A percentile compares a stretch with the other conserved stretches of the same genome.
Evolutionary conservation across 2,113 vertebrate species (phyloP).

Genomic region (Rallus limicola): DNA sequence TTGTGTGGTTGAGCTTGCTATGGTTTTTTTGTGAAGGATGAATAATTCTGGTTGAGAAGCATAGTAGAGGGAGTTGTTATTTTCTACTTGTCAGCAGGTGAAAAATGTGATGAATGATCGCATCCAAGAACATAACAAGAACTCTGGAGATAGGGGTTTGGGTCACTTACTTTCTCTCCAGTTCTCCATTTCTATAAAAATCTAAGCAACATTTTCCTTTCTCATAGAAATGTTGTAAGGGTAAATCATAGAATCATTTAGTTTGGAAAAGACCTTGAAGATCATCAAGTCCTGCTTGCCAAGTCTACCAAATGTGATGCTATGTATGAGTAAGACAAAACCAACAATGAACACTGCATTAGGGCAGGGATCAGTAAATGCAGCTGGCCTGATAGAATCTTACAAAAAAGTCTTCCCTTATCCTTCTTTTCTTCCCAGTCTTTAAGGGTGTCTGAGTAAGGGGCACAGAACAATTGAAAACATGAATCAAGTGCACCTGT

Average conservation of each 20-base stretch:
- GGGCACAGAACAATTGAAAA: not conserved
- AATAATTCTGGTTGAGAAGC: constrained; percentile 34
- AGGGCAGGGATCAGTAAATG: not conserved
- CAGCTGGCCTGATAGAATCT: not conserved
- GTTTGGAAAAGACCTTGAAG: no score
- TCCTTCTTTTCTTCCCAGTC: not conserved
- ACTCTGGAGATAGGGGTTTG: constrained; percentile 12
- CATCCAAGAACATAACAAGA: constrained; percentile 21
- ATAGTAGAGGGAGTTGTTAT: constrained; percentile 22
- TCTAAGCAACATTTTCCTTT: not conserved
- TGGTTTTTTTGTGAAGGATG: not conserved
- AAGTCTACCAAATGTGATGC: not conserved
- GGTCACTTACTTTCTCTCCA: not conserved
- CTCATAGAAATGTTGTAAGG: not conserved
- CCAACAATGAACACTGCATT: accelerated
- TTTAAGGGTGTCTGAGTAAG: not conserved
- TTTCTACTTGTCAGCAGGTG: constrained; percentile 8
- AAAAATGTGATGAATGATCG: constrained; percentile 21
- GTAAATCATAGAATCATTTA: not conserved
- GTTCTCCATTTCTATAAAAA: not conserved
- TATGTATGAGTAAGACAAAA: not conserved
- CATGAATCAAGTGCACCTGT: not conserved
- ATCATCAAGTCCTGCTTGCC: no score
- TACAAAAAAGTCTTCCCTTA: not conserved
- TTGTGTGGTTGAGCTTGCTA: constrained; percentile 1